Conservation (phyloP, 23 tunicate species). For the Trididemnum clinides region DNA sequence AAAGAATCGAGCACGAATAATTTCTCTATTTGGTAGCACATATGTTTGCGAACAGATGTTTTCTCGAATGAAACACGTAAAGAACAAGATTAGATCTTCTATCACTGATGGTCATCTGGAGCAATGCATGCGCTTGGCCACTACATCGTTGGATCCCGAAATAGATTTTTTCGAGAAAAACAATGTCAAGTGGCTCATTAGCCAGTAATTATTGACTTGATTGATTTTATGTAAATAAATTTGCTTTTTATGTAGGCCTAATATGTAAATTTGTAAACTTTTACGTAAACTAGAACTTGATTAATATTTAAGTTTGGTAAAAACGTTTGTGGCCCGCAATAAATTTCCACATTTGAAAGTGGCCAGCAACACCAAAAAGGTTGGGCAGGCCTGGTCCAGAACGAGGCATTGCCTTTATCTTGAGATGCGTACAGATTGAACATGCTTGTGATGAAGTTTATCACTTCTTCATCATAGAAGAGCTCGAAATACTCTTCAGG, state of each 20-base stretch:
- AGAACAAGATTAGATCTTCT: constrained; percentile 19
- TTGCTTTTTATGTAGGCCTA: neutral
- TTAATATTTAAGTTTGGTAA: constrained; percentile 21
- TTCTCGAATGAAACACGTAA: constrained; percentile 34
- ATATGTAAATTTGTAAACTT: no score
- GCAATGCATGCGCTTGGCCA: constrained; percentile 34
- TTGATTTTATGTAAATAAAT: neutral
- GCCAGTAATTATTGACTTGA: neutral
- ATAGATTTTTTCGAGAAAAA: neutral
- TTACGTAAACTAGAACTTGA: no score
- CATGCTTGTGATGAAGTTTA: no score
- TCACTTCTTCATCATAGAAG: no score
- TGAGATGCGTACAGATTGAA: no score
- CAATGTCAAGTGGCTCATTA: constrained; percentile 9
- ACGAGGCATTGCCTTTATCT: neutral
- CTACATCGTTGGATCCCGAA: constrained; percentile 19
- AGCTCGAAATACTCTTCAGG: no score
- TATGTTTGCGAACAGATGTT: constrained; percentile 25
- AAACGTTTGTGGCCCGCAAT: constrained; percentile 19
- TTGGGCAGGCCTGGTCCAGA: constrained; percentile 15
- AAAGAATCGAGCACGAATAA: constrained; percentile 23
- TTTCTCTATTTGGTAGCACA: constrained; percentile 27
- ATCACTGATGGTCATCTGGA: constrained; percentile 33
- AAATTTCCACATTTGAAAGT: constrained; percentile 6
- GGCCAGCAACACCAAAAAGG: constrained; percentile 5